These are phyloP conservation scores for Drosophila quinaria DNA, from an alignment of 2,888 invertebrate genomes.

Conservation along the genomic window DNA sequence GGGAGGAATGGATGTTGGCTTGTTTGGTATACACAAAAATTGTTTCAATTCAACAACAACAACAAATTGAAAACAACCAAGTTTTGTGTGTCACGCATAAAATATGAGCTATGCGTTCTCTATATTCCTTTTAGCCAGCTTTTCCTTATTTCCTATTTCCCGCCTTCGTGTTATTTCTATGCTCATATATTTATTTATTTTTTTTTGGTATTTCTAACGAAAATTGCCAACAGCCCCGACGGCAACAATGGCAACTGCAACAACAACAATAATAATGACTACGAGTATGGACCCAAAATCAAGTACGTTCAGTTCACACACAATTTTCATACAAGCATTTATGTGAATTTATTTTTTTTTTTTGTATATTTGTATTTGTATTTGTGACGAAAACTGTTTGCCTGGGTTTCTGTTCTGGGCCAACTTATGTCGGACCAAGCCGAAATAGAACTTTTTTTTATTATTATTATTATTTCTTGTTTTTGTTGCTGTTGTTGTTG, in stretches of 20 bases:
- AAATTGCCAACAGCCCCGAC: slow-evolving; percentile 49
- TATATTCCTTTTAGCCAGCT: slow-evolving; percentile 29
- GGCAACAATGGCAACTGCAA: slow-evolving; percentile 17
- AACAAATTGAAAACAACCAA: slow-evolving; percentile 45
- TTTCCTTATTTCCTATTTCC: slow-evolving; percentile 22
- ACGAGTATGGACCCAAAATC: slow-evolving; percentile 61
- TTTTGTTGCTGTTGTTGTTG: slow-evolving; percentile 13
- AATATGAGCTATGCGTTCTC: slow-evolving; percentile 38
- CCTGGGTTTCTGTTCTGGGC: slow-evolving; percentile 36
- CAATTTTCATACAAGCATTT: slow-evolving; percentile 40
- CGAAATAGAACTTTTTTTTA: slow-evolving; percentile 57
- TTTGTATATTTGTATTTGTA: slow-evolving; percentile 16
- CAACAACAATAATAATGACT: slow-evolving; percentile 18
- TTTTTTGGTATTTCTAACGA: slow-evolving; percentile 56
- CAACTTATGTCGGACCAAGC: slow-evolving; percentile 30
- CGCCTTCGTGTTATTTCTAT: slow-evolving; percentile 16
- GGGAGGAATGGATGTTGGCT: neutral
- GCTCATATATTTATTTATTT: slow-evolving; percentile 17
- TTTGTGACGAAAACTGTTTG: slow-evolving; percentile 46
- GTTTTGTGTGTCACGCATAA: slow-evolving; percentile 69
- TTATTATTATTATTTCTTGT: slow-evolving; percentile 26
- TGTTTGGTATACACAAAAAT: slow-evolving; percentile 70
- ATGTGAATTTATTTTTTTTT: slow-evolving; percentile 6
- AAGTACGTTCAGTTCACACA: slow-evolving; percentile 74
- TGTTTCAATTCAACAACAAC: slow-evolving; percentile 58